Conservation (phyloP, 2,888 invertebrate species). For the Escarpia spicata region DNA sequence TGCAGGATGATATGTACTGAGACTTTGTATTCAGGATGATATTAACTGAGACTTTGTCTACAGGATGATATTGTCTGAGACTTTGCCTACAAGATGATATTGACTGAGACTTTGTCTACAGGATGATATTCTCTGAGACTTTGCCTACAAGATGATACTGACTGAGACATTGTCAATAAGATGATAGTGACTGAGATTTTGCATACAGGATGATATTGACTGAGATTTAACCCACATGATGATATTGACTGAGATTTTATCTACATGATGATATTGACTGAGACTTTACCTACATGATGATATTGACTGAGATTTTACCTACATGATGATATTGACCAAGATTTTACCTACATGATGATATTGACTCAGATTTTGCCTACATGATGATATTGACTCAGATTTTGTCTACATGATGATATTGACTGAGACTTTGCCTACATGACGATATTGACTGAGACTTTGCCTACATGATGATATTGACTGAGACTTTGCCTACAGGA, state of each 20-base stretch:
- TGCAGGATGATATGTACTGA: too few species aligned
- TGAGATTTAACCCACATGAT: not conserved
- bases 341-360: constrained; percentile 22
- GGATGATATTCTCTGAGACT: not conserved
- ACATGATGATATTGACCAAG: constrained; percentile 42
- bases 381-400: not conserved
- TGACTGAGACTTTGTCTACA: not conserved
- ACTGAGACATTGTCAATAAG: not conserved
- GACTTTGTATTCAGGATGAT: too few species aligned
- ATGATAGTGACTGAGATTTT: not conserved
- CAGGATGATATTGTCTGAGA: constrained; percentile 42
- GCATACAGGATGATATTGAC: not conserved
- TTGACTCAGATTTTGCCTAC: not conserved
- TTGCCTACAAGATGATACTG: not conserved
- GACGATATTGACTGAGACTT: not conserved
- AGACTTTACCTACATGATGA: not conserved
- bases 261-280: not conserved
- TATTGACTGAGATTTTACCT: not conserved
- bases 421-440: not conserved
- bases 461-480: not conserved
- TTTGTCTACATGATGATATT: not conserved
- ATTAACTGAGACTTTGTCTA: not conserved
- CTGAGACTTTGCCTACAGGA: constrained; percentile 33
- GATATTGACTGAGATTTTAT: not conserved
- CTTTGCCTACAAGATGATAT: not conserved